Base-by-base conservation (phyloP, 37 sponge, comb jelly and placozoan species). In the Sycon ciliatum region DNA sequence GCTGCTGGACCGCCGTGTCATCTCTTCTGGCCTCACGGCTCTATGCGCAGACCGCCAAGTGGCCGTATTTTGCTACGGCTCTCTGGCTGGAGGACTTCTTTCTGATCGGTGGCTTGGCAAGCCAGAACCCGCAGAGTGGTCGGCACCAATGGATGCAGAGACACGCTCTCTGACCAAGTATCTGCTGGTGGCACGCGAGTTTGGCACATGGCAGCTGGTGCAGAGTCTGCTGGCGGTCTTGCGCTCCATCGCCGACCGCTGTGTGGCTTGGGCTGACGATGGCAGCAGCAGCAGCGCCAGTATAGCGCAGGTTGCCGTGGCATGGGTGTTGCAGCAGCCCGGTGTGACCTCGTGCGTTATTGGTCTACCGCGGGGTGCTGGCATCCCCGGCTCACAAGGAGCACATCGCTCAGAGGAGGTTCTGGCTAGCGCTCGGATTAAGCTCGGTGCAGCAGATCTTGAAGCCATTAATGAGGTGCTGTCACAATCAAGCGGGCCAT, bases 121-220 rank as follows among this genome's bases (percentile, higher is more conserved):
- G 18, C 39, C 49, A 3, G 3, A 32, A 57, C 81, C 81, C 2
- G 31, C 68, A 32, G 13, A 27, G 81, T 74, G 75, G 81, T 79
- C 37, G 1, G 56, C 6, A 69, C 9, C 9, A 27, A 65, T 5
- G 24, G 13, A 34, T 68, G 11, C n/a, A n/a, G 29, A 20, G 23
- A 78, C 78, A 36, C 79, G 84, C 18, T 74, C 79, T 68, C 80
- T 84, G 1, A 46, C 71, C 24, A 84, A 84, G 58, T 84, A 84
- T 39, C 66, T 67, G 29, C 66, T 76, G 39, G 70, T 84, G 2
- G 76, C 79, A 31, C 68, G 79, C 16, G 84, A 79, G 34, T 84
- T 79, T 79, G 80, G 84, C 3, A 76, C 76, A 1, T 84, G 84
- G 84, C 37, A 69, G 22, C 36, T 79, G 57, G 79, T 75, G 66